A percentile compares a stretch with the other conserved stretches of the same genome.
Conservation (phyloP, 2,888 invertebrate species). For the Amphimallon solstitiale region DNA sequence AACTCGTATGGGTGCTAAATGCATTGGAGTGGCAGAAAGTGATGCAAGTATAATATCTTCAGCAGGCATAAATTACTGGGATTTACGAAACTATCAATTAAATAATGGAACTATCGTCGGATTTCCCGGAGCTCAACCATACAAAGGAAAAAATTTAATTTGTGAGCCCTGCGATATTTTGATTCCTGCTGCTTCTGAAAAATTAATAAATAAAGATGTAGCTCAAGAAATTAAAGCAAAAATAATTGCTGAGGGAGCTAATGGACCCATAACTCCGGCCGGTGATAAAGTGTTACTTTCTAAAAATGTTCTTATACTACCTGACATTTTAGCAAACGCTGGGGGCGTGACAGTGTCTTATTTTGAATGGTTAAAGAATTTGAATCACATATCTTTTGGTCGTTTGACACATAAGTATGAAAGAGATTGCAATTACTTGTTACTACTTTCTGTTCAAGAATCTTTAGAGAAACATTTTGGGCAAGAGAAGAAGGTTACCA, state of each 20-base stretch:
- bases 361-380: conserved; percentile 91
- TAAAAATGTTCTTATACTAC: conserved; percentile 80
- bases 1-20: conserved; percentile 74
- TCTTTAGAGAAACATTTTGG: conserved; percentile 62
- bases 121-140: conserved; percentile 79
- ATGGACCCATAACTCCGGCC: conserved; percentile 89
- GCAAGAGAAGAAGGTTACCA: conserved; percentile 39
- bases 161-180: conserved; percentile 93
- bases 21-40: conserved; percentile 76
- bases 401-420: conserved; percentile 89
- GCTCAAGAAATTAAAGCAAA: conserved; percentile 87
- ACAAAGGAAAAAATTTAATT: conserved; percentile 70
- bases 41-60: conserved; percentile 72
- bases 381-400: conserved; percentile 90
- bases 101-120: conserved; percentile 90
- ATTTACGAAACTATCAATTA: conserved; percentile 81
- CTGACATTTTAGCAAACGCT: conserved; percentile 79
- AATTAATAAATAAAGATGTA: conserved; percentile 87
- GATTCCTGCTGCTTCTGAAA: conserved; percentile 93
- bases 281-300: conserved; percentile 81
- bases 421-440: conserved; percentile 82
- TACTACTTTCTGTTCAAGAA: conserved; percentile 70
- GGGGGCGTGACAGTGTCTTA: conserved; percentile 93
- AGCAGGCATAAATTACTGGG: conserved; percentile 77
- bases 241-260: conserved; percentile 90